Conservation (phyloP, 1,140 invertebrate genomes). For the Lanistes nyassanus region DNA sequence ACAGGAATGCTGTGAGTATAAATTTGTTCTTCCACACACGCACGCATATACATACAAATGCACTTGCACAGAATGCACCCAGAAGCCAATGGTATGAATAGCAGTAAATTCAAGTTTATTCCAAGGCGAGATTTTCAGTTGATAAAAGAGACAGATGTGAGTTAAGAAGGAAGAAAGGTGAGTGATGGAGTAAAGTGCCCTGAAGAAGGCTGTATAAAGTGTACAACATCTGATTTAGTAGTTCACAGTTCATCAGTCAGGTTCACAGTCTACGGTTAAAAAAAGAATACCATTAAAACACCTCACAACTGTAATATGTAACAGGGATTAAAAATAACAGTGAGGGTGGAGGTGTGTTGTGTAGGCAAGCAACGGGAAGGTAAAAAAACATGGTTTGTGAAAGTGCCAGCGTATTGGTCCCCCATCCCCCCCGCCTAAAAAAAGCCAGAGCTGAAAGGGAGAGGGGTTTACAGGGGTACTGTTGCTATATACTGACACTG, state of each 20-base stretch:
- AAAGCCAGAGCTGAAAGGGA: too few relatives aligned
- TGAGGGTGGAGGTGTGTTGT: neutral
- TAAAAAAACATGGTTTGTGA: neutral
- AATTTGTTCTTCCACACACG: too few relatives aligned
- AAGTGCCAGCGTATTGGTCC: neutral
- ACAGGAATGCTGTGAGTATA: too few relatives aligned
- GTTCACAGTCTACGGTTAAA: neutral
- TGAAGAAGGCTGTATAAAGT: constrained; percentile 14
- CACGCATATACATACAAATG: too few relatives aligned
- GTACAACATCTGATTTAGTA: constrained; percentile 6
- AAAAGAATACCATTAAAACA: neutral
- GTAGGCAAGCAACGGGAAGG: neutral
- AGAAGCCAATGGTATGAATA: neutral
- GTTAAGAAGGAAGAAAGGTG: neutral
- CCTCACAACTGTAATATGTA: neutral
- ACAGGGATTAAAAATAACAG: neutral
- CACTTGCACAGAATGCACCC: constrained; percentile 3
- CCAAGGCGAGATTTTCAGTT: constrained; percentile 21
- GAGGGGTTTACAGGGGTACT: neutral
- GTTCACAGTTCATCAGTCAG: neutral
- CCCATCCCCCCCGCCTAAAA: too few relatives aligned
- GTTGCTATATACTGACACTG: too few relatives aligned
- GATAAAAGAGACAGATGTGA: constrained; percentile 4
- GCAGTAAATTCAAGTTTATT: constrained; percentile 25
- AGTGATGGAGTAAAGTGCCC: constrained; percentile 11